Evolutionary conservation across 2,888 invertebrate genomes (phyloP).

Genomic region (Cheilosia variabilis): DNA sequence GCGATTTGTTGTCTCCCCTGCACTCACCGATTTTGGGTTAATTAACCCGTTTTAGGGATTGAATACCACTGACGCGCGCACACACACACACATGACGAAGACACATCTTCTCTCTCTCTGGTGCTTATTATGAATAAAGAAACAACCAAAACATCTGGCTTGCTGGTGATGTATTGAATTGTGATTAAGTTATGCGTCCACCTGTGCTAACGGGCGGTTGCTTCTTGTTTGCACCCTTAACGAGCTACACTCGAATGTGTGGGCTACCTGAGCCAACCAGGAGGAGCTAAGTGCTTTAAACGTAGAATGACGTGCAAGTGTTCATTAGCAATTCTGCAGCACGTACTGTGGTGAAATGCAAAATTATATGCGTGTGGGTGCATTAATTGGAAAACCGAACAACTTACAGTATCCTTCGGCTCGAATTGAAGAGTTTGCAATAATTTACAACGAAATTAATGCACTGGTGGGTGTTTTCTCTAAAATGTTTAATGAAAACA

Average conservation of each 20-base stretch:
- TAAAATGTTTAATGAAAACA: no score
- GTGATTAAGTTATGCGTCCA: conserved; percentile 49
- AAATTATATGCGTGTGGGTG: conserved; percentile 40
- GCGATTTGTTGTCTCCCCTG: conserved; percentile 15
- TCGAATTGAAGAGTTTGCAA: neutral
- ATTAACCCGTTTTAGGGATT: conserved; percentile 50
- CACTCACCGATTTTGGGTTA: conserved; percentile 50
- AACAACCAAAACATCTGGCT: conserved; percentile 14
- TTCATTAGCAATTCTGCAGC: conserved; percentile 52
- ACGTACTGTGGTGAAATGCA: conserved; percentile 39
- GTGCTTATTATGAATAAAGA: conserved; percentile 19
- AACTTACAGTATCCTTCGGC: no score
- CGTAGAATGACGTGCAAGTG: conserved; percentile 9
- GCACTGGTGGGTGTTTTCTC: neutral
- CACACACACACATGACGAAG: neutral
- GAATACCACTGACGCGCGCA: neutral
- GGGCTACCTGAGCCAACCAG: conserved; percentile 12
- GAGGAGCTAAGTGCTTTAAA: conserved; percentile 42
- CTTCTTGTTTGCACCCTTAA: conserved; percentile 21
- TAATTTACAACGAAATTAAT: neutral
- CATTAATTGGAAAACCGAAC: neutral
- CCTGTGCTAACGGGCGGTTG: conserved; percentile 18
- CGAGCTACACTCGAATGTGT: conserved; percentile 5
- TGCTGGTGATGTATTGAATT: conserved; percentile 47
- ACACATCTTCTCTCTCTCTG: neutral